Base-by-base conservation (phyloP, 2,797 vertebrate species). In the Nyctalus aviator region DNA sequence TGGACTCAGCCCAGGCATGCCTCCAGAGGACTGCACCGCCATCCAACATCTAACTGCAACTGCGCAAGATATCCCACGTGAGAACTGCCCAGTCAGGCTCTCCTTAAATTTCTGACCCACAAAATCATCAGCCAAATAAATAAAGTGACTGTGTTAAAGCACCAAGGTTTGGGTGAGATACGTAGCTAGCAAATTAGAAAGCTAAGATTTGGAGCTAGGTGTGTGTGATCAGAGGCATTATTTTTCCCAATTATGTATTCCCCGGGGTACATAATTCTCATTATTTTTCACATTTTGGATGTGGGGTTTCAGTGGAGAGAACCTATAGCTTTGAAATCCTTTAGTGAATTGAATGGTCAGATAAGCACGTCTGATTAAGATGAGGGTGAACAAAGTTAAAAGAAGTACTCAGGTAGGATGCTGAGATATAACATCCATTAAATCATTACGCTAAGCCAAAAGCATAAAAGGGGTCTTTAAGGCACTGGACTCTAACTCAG, bases 91-190 rank as follows among this genome's bases (percentile, higher is more conserved):
- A 37, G 14, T 11, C 27, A 73, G 5, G 3, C 5, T 18, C 71
- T 46, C 30, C 77, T 82, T 88, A 83, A 21, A 72, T 83, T 85
- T 76, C 35, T 35, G 25, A 44, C 27, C 20, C 64, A 44, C 15
- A 79, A 88, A 91, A 71, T 41, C 46, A 79, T 21, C 30, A 88
- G 44, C 17, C 93, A 93, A 44, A 44, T 44, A 44, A 90, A 75
- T 69, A 46, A 94, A 90, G 48, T 2, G 2, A 10, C 37, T 62
- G 10, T 17, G 84, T 82, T 76, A 88, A 81, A 48, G 11, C 9
- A 20, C 27, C 50, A 62, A 66, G 41, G 32, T 53, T 35, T 71
- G 21, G 57, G 23, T 4, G 30, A 79, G 35, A 90, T 41, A 69
- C 1, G 17, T 25, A 53, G 53, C 59, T 76, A 72, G 57, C 17